Evolutionary conservation across 1,140 invertebrate genomes (phyloP).

Genomic region (Apis dorsata): DNA sequence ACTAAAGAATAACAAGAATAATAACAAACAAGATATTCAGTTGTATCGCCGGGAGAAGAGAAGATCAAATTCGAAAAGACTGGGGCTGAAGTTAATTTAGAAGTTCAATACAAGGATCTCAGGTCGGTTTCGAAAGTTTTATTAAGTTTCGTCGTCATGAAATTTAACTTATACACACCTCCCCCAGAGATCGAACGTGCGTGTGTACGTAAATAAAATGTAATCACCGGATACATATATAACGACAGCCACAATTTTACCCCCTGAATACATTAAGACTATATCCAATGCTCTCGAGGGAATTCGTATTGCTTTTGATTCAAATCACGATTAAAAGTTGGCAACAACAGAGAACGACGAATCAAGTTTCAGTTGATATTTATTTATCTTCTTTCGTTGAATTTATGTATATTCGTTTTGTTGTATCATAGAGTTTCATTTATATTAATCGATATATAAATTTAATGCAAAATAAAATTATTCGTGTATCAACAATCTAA

Average conservation of each 20-base stretch:
- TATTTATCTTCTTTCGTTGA: no score
- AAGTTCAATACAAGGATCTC: slow-evolving; percentile 10
- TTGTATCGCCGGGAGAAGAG: no score
- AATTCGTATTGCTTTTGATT: neutral
- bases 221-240: slow-evolving; percentile 3
- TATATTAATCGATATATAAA: no score
- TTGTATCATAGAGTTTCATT: no score
- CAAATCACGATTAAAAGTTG: neutral
- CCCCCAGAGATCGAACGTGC: neutral
- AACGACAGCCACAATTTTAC: neutral
- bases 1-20: neutral
- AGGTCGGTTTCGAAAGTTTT: slow-evolving; percentile 13
- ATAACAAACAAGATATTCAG: neutral
- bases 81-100: slow-evolving; percentile 8
- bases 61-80: slow-evolving; percentile 13
- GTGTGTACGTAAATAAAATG: slow-evolving; percentile 17
- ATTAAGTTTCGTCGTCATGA: slow-evolving; percentile 14
- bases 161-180: slow-evolving; percentile 29
- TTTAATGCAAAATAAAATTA: no score
- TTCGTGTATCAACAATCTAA: no score
- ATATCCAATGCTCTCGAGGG: neutral
- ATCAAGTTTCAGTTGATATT: no score
- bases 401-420: no score
- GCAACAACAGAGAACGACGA: neutral
- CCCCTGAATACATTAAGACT: neutral